A percentile compares a stretch with the other conserved stretches of the same genome.
Conservation (phyloP, 2,113 vertebrate species). For the Urocitellus parryii region DNA sequence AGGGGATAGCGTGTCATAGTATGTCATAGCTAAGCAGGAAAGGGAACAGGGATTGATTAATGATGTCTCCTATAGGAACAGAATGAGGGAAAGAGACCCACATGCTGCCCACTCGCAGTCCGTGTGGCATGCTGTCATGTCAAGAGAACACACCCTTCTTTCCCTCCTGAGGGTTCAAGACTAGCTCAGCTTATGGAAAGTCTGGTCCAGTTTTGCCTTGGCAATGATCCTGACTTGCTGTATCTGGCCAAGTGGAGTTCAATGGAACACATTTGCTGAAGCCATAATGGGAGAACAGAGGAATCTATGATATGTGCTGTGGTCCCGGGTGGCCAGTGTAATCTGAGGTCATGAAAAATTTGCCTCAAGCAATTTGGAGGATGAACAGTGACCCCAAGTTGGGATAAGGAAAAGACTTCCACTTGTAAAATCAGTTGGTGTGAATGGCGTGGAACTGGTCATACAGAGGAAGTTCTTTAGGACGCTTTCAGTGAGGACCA, state of each 20-base stretch:
- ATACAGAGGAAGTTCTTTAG: not conserved
- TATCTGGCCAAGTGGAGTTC: not conserved
- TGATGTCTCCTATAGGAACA: slow-evolving; percentile 1
- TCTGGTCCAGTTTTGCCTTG: slow-evolving; percentile 31
- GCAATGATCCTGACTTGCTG: slow-evolving; percentile 13
- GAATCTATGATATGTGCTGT: slow-evolving; percentile 9
- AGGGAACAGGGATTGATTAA: not conserved
- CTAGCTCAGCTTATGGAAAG: not conserved
- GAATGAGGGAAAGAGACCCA: not conserved
- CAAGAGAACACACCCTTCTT: slow-evolving; percentile 31
- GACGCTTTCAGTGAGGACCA: too few relatives aligned
- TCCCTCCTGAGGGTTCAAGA: slow-evolving; percentile 41
- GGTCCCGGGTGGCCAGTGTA: not conserved
- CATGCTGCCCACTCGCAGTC: not conserved
- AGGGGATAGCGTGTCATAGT: not conserved
- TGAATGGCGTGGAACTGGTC: not conserved
- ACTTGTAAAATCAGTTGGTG: not conserved
- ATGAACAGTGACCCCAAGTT: not conserved
- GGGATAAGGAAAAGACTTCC: not conserved
- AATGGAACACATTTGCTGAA: slow-evolving; percentile 56
- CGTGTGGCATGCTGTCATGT: slow-evolving; percentile 45
- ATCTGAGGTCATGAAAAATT: slow-evolving; percentile 55
- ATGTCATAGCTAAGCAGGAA: not conserved
- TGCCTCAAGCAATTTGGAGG: slow-evolving; percentile 3
- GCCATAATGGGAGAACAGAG: slow-evolving; percentile 25